Conservation (phyloP, 2,888 invertebrate genomes). For the Nasonovia ribisnigri region DNA sequence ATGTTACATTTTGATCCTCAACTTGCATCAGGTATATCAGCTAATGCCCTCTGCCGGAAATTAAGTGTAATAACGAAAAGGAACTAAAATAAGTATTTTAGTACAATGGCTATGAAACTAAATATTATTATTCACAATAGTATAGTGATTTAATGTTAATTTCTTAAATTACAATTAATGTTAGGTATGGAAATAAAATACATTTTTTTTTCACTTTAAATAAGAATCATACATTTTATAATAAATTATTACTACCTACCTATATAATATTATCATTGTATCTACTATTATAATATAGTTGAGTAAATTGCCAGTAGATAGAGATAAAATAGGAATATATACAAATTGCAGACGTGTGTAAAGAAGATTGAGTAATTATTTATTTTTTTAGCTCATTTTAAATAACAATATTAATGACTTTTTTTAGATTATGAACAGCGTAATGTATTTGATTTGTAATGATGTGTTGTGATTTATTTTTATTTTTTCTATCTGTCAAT, state of each 20-base stretch:
- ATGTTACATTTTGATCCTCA: background rate
- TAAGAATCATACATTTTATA: background rate
- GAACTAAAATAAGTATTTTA: background rate
- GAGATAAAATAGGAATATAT: background rate
- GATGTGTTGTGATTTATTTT: background rate
- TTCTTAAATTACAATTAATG: background rate
- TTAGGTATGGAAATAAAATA: background rate
- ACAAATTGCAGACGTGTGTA: background rate
- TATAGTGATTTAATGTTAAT: background rate
- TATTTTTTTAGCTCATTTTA: background rate
- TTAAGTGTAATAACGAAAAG: background rate
- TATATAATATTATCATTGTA: background rate
- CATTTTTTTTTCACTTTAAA: background rate
- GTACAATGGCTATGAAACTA: background rate
- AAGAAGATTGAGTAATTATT: background rate
- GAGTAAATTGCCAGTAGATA: background rate
- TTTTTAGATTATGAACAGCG: background rate
- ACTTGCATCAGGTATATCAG: background rate
- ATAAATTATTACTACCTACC: background rate
- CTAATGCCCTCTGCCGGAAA: conserved; percentile 22
- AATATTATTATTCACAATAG: background rate
- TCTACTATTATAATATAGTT: background rate
- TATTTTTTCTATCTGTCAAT: background rate
- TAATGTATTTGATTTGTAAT: background rate
- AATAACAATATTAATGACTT: background rate